Base-by-base conservation (phyloP, 2,797 vertebrate genomes). In the Acanthopagrus latus region DNA sequence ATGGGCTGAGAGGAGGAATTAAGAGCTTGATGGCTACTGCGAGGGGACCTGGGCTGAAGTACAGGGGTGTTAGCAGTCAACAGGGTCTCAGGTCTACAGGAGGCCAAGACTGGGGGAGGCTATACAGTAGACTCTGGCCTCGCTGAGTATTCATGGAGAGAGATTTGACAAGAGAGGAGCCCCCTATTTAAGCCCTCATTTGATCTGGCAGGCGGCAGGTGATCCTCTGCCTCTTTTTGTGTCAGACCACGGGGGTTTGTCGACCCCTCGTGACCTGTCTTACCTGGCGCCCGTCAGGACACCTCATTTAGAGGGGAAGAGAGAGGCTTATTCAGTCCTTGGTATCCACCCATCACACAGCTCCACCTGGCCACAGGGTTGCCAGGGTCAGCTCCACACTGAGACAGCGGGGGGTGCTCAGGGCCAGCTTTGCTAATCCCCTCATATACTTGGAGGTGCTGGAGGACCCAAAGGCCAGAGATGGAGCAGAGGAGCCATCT, bases 131-230 rank as follows among this genome's bases (percentile, higher is more conserved):
- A 84, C 74, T 76, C 86, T 90, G 89, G 84, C 74, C 86, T 90
- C 92, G 83, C 88, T 88, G 87, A 93, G 92, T 93, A 94, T 94
- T 95, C 93, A 94, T 94, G 88, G 91, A 80, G 89, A 90, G 91
- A 93, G 89, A 89, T 92, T 93, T 91, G 87, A 93, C 89, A 91
- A 91, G 87, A 91, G 90, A 91, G 86, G 80, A 92, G 88, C 79
- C 91, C 88, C 90, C 87, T 82, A 85, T 89, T 85, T 91, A 91
- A 89, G 90, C 91, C 85, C 86, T 93, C 92, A 94, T 95, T 94
- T 95, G 93, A 95, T 94, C 91, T 91, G 76, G 70, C 86, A 78
- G 92, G 82, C 81, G 88, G 93, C 93, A 95, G 94, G 92, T 93
- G 92, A 95, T 93, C 86, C 87, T 88, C 84, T 77, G 82, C 83